phyloP scores from a whole-genome alignment of 1,140 invertebrate genomes.

The Drosophila sturtevanti region DNA sequence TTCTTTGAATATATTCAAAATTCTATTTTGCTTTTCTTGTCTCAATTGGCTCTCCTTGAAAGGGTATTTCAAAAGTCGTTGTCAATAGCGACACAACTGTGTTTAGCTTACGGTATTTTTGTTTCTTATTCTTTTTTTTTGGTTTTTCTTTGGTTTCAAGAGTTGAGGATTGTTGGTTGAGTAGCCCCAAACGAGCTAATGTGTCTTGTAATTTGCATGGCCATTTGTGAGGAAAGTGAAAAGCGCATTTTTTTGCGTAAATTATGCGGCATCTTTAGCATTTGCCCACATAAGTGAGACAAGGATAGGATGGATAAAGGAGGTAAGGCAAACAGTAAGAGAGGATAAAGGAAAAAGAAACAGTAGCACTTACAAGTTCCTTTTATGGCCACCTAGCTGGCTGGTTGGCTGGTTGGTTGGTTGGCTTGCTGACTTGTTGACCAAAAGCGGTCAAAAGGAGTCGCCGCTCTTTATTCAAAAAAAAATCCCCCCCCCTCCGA shows the following conservation, averaged over 20 bases:
- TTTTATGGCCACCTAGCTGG: constrained; percentile 57
- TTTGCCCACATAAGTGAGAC: constrained; percentile 38
- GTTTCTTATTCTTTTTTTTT: background rate
- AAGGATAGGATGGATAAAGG: background rate
- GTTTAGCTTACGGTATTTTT: background rate
- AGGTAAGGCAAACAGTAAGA: background rate
- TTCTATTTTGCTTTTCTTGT: too few relatives aligned
- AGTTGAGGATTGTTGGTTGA: constrained; percentile 67
- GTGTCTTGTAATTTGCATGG: constrained; percentile 82
- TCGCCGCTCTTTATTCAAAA: constrained; percentile 59
- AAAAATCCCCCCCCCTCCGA: constrained; percentile 47
- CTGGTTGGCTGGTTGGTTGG: constrained; percentile 23
- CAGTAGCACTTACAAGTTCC: constrained; percentile 79
- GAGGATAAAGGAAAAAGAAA: constrained; percentile 42
- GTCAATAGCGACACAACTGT: background rate
- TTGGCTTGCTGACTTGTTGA: constrained; percentile 29
- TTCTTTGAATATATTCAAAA: too few relatives aligned
- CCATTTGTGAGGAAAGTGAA: constrained; percentile 80
- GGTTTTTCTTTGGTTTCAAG: constrained; percentile 24
- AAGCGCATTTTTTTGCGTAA: constrained; percentile 67
- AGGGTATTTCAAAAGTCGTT: background rate
- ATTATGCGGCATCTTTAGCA: constrained; percentile 77
- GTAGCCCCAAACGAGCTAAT: constrained; percentile 57
- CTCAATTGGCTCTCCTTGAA: background rate
- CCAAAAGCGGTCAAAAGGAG: constrained; percentile 39